Conservation (phyloP, 2,113 vertebrate species). For the Helogale parvula region DNA sequence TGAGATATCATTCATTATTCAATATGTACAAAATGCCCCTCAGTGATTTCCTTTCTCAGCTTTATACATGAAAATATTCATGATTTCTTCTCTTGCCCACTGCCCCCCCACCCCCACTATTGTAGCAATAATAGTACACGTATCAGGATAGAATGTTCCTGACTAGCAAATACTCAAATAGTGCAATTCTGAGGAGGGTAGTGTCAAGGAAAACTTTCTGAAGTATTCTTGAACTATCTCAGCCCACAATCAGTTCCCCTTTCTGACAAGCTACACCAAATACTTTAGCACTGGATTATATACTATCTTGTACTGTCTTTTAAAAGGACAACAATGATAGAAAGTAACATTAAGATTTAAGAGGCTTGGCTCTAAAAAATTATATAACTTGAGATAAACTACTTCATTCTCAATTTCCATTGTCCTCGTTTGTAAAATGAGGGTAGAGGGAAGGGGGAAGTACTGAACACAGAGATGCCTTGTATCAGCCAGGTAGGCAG, state of each 20-base stretch:
- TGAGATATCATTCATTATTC: neutral
- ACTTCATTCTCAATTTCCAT: neutral
- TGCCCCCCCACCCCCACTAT: neutral
- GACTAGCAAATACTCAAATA: neutral
- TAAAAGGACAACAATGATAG: neutral
- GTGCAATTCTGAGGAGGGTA: neutral
- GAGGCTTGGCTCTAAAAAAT: neutral
- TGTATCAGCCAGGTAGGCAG: neutral
- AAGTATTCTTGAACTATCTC: neutral
- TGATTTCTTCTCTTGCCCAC: neutral
- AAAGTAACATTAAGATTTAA: conserved; percentile 28
- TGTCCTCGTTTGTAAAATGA: neutral
- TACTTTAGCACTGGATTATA: conserved; percentile 10
- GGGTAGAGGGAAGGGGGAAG: neutral
- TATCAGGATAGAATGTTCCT: neutral
- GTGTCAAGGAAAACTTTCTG: neutral
- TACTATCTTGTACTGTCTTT: neutral
- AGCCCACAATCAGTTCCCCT: neutral
- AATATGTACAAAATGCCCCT: neutral
- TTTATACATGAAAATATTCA: neutral
- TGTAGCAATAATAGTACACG: neutral
- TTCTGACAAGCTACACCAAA: neutral
- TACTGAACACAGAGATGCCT: neutral
- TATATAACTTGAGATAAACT: neutral
- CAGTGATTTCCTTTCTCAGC: neutral